Conservation (phyloP, 92 coral and sea anemone species). For the Epizoanthus fatuus region DNA sequence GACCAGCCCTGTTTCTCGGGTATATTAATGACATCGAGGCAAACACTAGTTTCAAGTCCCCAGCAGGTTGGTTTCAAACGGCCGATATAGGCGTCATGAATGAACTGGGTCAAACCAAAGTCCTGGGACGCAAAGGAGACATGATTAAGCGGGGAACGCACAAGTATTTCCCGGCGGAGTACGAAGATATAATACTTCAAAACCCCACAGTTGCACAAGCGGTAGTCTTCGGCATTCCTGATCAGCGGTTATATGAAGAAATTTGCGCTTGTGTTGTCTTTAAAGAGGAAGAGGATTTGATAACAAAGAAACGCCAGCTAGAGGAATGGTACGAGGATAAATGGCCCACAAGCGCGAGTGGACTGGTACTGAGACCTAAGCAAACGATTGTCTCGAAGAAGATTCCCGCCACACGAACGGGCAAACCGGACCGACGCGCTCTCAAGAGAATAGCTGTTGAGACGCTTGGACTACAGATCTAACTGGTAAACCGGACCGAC, state of each 20-base stretch:
- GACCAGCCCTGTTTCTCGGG: neutral
- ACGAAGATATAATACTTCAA: slow-evolving; percentile 19
- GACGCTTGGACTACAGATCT: no score
- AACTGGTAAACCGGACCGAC: no score
- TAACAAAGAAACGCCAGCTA: no score
- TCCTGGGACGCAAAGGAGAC: slow-evolving; percentile 48
- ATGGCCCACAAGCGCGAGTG: no score
- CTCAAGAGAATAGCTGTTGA: no score
- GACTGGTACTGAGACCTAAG: no score
- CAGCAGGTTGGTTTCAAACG: slow-evolving; percentile 53
- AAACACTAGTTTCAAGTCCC: neutral
- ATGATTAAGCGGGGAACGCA: slow-evolving; percentile 50
- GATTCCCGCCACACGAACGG: no score
- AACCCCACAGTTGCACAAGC: slow-evolving; percentile 40
- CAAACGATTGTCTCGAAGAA: no score
- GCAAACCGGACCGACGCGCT: no score
- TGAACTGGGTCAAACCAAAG: slow-evolving; percentile 33
- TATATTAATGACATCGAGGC: neutral
- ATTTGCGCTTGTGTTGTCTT: slow-evolving; percentile 64
- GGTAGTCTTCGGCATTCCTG: slow-evolving; percentile 58
- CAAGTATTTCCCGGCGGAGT: slow-evolving; percentile 34
- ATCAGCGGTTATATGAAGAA: slow-evolving; percentile 56
- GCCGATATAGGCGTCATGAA: slow-evolving; percentile 39
- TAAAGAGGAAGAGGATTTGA: slow-evolving; percentile 3
- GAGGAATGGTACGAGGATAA: no score